phyloP scores from a whole-genome alignment of 2,888 invertebrate genomes.

The Stenurella melanura region DNA sequence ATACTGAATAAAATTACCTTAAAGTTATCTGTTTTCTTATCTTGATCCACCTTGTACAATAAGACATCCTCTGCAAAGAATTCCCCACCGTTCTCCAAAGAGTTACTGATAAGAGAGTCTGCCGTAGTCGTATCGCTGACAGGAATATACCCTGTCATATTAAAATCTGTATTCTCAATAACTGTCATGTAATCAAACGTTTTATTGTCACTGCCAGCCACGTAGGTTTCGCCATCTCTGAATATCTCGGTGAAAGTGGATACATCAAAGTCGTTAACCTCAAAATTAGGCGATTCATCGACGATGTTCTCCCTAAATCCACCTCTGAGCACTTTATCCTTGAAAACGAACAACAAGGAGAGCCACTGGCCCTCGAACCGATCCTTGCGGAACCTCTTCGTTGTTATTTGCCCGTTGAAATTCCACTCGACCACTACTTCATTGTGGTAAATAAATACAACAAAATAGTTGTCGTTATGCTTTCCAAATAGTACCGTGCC shows the following conservation, averaged over 20 bases:
- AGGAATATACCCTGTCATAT: conserved; percentile 65
- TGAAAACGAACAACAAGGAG: conserved; percentile 77
- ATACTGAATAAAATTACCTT: conserved; percentile 59
- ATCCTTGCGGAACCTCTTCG: conserved; percentile 74
- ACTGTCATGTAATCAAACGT: conserved; percentile 68
- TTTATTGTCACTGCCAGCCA: conserved; percentile 73
- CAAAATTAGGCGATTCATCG: conserved; percentile 75
- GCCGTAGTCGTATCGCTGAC: conserved; percentile 67
- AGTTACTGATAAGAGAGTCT: conserved; percentile 65
- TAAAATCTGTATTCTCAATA: conserved; percentile 66
- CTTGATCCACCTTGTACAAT: conserved; percentile 67
- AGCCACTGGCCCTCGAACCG: conserved; percentile 80
- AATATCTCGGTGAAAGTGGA: conserved; percentile 75
- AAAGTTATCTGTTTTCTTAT: conserved; percentile 67
- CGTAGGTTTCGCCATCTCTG: conserved; percentile 73
- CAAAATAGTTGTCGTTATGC: conserved; percentile 78
- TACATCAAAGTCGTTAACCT: conserved; percentile 73
- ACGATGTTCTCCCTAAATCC: conserved; percentile 75
- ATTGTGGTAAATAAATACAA: conserved; percentile 82
- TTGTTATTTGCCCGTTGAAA: conserved; percentile 73
- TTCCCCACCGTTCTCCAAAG: conserved; percentile 65
- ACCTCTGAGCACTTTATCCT: conserved; percentile 69
- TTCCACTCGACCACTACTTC: conserved; percentile 83
- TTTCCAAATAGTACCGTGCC: conserved; percentile 86
- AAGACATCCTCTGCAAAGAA: conserved; percentile 62